Evolutionary conservation across 2,888 invertebrate genomes (phyloP), one percentile per base, ranked within the genome.

Genomic region (Iselma pallidipennis): DNA sequence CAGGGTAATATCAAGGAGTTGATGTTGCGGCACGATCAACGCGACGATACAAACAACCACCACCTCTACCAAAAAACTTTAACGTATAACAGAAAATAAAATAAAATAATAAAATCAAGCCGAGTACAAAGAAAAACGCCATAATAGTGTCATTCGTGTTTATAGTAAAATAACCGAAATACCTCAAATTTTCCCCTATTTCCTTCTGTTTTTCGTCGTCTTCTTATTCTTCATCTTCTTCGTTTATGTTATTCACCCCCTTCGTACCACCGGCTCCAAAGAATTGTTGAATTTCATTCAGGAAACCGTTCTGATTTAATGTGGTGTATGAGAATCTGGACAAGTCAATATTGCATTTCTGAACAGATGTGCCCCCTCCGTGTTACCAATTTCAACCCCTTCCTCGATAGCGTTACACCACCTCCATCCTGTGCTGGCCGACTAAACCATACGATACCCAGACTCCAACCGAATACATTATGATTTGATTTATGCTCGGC

Each of bases 401-500:
- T 0, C 33, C 33, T n/a, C n/a, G n/a, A n/a, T n/a, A n/a, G n/a
- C n/a, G n/a, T n/a, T n/a, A n/a, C n/a, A n/a, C n/a, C n/a, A n/a
- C n/a, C n/a, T n/a, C n/a, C n/a, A n/a, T n/a, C n/a, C n/a, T n/a
- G n/a, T n/a, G n/a, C n/a, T n/a, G n/a, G n/a, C n/a, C n/a, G n/a
- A n/a, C n/a, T n/a, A n/a, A n/a, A n/a, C 6, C 26, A 26, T 26
- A 26, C 26, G 6, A 26, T 26, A 26, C 6, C 26, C 26, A 6
- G 26, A 56, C 61, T 49, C 53, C 57, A 37, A 54, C 61, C 61
- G 57, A 61, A 61, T 61, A 61, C 61, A 61, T 61, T 61, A 61
- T 61, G 57, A 61, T 61, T 61, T 61, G 61, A 61, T 61, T 61
- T 61, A 61, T 61, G 54, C 57, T 7, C 54, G 54, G 33, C 57